Evolutionary conservation across 1,140 invertebrate species (phyloP).

Genomic region (Leptinotarsa defecta): DNA sequence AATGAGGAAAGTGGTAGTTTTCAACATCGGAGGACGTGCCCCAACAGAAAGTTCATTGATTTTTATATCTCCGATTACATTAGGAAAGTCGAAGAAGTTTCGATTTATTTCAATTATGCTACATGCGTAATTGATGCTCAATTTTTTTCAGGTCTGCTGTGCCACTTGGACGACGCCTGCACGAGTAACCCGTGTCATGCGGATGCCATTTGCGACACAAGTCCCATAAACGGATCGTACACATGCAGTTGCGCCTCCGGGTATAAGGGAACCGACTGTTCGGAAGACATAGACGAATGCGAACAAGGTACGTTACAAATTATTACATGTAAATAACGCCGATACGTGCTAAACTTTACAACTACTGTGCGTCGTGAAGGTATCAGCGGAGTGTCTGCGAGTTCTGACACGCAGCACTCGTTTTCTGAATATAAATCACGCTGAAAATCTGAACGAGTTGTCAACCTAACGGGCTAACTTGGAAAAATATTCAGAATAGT

Average conservation of each 20-base stretch:
- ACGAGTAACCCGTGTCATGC: conserved; percentile 94
- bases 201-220: conserved; percentile 93
- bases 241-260: conserved; percentile 91
- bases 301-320: conserved; percentile 74
- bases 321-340: conserved; percentile 20
- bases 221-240: conserved; percentile 91
- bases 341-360: conserved; percentile 20
- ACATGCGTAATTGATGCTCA: background rate
- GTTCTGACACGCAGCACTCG: background rate
- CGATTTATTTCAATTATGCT: background rate
- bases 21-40: background rate
- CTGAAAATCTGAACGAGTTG: background rate
- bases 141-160: conserved; percentile 73
- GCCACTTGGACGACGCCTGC: conserved; percentile 95
- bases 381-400: background rate
- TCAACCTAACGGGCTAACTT: no score
- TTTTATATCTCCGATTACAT: background rate
- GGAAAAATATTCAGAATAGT: no score
- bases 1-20: no score
- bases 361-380: conserved; percentile 2
- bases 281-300: conserved; percentile 94
- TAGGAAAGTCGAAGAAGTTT: background rate
- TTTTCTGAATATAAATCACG: background rate
- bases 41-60: background rate
- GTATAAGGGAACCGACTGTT: conserved; percentile 89